These are phyloP conservation scores for Colossoma macropomum DNA, from an alignment of 2,113 vertebrate species.

Conservation along the genomic window DNA sequence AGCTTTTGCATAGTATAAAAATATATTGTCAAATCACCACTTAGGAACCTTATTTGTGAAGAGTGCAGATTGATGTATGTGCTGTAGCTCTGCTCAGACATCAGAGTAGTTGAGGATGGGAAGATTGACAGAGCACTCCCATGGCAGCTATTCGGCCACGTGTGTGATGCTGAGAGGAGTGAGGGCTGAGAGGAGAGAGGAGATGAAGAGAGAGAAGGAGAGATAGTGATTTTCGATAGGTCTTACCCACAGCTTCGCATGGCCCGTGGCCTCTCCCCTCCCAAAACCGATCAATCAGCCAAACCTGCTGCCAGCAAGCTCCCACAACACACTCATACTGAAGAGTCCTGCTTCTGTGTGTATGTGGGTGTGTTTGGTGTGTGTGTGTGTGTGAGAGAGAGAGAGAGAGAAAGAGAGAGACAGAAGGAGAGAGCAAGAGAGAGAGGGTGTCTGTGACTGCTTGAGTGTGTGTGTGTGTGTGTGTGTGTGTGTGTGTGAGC, in stretches of 20 bases:
- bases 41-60: background rate
- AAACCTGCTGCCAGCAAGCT: slow-evolving; percentile 66
- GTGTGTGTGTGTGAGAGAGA: slow-evolving; percentile 45
- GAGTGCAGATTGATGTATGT: background rate
- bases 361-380: slow-evolving; percentile 44
- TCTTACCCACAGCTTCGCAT: slow-evolving; percentile 69
- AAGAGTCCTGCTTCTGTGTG: slow-evolving; percentile 57
- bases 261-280: slow-evolving; percentile 71
- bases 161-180: slow-evolving; percentile 42
- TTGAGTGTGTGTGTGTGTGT: slow-evolving; percentile 46
- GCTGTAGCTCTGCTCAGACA: background rate
- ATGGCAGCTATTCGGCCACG: slow-evolving; percentile 7
- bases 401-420: too few species aligned
- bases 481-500: slow-evolving; percentile 63
- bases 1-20: too few species aligned
- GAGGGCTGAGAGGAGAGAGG: background rate
- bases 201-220: slow-evolving; percentile 16
- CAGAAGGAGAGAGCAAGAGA: background rate
- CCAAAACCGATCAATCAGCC: slow-evolving; percentile 70
- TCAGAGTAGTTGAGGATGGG: background rate
- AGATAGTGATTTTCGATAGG: slow-evolving; percentile 79
- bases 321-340: slow-evolving; percentile 66
- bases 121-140: slow-evolving; percentile 23
- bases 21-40: too few species aligned
- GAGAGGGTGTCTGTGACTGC: background rate